phyloP scores from a whole-genome alignment of 2,888 invertebrate genomes.

The Dolichopus griseipennis region DNA sequence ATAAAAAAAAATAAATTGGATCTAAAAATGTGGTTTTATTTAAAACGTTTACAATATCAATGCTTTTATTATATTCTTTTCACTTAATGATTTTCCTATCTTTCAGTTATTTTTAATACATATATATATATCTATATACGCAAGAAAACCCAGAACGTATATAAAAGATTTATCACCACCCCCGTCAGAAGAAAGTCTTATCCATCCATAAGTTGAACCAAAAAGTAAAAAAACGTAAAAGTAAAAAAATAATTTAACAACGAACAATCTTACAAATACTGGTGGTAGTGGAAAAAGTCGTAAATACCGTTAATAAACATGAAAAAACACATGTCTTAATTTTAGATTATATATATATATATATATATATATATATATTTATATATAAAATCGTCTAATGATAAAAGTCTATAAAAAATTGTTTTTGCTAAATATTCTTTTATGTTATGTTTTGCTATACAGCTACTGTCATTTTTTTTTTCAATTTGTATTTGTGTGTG shows the following conservation, averaged over 20 bases:
- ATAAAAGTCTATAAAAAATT: too few relatives aligned
- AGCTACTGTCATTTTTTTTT: neutral
- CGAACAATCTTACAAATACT: neutral
- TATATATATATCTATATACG: too few relatives aligned
- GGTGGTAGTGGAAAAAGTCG: neutral
- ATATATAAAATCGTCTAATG: too few relatives aligned
- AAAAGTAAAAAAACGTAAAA: too few relatives aligned
- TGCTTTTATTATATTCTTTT: neutral
- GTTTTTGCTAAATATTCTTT: too few relatives aligned
- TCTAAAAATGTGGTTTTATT: neutral
- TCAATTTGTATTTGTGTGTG: too few relatives aligned
- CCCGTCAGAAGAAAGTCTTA: neutral
- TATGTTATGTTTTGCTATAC: neutral
- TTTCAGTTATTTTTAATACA: neutral
- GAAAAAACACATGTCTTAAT: neutral
- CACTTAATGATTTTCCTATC: neutral
- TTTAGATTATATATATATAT: neutral
- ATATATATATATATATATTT: too few relatives aligned
- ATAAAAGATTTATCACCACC: neutral
- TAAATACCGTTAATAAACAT: conserved; percentile 1
- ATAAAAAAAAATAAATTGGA: neutral
- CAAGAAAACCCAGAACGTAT: neutral
- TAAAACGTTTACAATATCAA: neutral
- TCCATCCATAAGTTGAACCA: neutral
- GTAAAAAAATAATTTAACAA: too few relatives aligned